Base-by-base conservation (phyloP, 2,113 vertebrate species). In the Python bivittatus region DNA sequence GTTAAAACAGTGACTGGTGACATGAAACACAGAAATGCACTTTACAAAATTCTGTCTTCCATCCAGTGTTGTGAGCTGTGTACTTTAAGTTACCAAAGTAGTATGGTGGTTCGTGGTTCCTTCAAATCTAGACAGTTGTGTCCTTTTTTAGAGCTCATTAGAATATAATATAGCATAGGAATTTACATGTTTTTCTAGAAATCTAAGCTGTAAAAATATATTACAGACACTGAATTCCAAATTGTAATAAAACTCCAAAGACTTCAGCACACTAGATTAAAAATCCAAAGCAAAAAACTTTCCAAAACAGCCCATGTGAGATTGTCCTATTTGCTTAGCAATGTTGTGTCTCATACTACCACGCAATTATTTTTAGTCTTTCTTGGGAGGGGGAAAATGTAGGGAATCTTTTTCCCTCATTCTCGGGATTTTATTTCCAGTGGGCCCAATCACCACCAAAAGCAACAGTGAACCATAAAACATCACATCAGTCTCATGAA, bases 41-140 rank as follows among this genome's bases (percentile, higher is more conserved):
- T 15, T 0, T 0, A 90, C 25, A 89, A 48, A 15, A 0, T 12
- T 68, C 95, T 96, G 88, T 93, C 93, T 92, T 93, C 90, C 88
- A 22, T 10, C 54, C 87, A 86, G 85, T 53, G 56, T 84, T 92
- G 0, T 86, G 29, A 15, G 48, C 92, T 90, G 92, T 92, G 48
- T 52, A 94, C 60, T 60, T 92, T 96, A 92, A 89, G 94, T 88
- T 93, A 90, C 27, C 42, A 94, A 33, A 91, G 23, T 20, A 91
- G 29, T 84, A 94, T 91, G 91, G 92, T 89, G 92, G 2, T 48
- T 94, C 86, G 91, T 94, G 86, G 52, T 90, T 93, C 93, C 94
- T 56, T 58, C 91, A 29, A 86, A 57, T 93, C 25, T 85, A 91
- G 90, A 25, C 85, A 94, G 48, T 53, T 94, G 94, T 79, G 94